These are phyloP conservation scores for Leptestheria dahalacensis DNA, from an alignment of 1,140 invertebrate species.

Conservation along the genomic window DNA sequence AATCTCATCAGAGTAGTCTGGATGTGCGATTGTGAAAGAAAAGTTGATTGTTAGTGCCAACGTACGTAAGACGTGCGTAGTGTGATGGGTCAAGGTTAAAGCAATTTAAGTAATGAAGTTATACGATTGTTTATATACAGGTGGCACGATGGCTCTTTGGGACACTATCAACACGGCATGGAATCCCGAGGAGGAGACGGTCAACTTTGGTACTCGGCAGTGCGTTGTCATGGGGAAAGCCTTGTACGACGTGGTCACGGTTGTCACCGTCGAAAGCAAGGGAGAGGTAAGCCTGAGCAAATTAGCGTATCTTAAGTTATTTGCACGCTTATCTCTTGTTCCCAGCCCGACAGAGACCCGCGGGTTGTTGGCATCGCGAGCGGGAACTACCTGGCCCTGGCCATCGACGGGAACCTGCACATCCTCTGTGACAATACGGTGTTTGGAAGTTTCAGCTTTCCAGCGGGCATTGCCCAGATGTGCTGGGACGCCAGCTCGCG, in stretches of 20 bases:
- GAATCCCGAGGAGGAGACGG: slow-evolving; percentile 14
- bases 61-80: no score
- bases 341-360: neutral
- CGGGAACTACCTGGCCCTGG: slow-evolving; percentile 1
- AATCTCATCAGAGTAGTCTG: no score
- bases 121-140: neutral
- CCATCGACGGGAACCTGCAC: slow-evolving; percentile 8
- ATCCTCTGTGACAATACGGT: neutral
- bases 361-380: neutral
- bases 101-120: no score
- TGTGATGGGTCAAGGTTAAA: no score
- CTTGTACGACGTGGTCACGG: slow-evolving; percentile 12
- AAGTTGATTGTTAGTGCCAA: no score
- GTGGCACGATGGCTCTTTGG: neutral
- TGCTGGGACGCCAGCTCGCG: neutral
- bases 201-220: slow-evolving; percentile 13
- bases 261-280: slow-evolving; percentile 7
- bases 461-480: neutral
- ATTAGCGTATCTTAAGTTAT: neutral
- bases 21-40: no score
- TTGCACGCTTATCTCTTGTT: neutral
- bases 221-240: slow-evolving; percentile 11
- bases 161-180: slow-evolving; percentile 13
- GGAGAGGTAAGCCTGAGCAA: neutral
- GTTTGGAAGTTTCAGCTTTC: neutral